Base-by-base conservation (phyloP, 2,113 vertebrate species). In the Aptenodytes patagonicus region DNA sequence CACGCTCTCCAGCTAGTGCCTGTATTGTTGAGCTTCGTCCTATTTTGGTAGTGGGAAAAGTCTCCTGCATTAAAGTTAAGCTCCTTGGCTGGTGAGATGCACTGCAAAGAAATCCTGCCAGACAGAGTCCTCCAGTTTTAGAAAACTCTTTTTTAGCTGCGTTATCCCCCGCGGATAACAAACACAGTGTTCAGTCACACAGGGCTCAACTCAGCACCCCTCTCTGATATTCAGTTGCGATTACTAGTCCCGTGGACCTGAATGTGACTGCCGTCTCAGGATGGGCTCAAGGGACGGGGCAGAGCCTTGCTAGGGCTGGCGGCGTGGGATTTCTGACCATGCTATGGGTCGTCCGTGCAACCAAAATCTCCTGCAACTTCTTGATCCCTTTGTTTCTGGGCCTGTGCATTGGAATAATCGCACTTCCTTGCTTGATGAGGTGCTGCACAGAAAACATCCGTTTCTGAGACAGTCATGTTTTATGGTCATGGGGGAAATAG, bases 11-110 rank as follows among this genome's bases (percentile, higher is more conserved):
- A 0, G 80, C 80, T 62, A 87, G 14, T 8, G 38, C 82, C 57
- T 0, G 4, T 94, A 97, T 95, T 97, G 97, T 96, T 92, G 89
- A 82, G 76, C 52, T 52, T 88, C 15, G 0, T 90, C 94, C 96
- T 97, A 96, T 97, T 97, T 96, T 96, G 91, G 97, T 95, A 94
- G 58, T 0, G 4, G 76, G 86, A 83, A 93, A 94, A 94, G 69
- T 62, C 77, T 91, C 88, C 77, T 61, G 87, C 84, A 70, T 90
- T 92, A 92, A 80, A 75, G 65, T 85, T 91, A 92, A 96, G 91
- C 83, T 90, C 77, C 90, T 95, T 83, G 93, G 87, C 87, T 81
- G 87, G 54, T 78, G 91, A 95, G 93, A 91, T 70, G 55, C 6
- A 4, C 93, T 36, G 91, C 58, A 60, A 91, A 91, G 78, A 83